Evolutionary conservation across 30 jellyfish, hydroid and myxozoan genomes (phyloP).

Genomic region (Turritopsis rubra): DNA sequence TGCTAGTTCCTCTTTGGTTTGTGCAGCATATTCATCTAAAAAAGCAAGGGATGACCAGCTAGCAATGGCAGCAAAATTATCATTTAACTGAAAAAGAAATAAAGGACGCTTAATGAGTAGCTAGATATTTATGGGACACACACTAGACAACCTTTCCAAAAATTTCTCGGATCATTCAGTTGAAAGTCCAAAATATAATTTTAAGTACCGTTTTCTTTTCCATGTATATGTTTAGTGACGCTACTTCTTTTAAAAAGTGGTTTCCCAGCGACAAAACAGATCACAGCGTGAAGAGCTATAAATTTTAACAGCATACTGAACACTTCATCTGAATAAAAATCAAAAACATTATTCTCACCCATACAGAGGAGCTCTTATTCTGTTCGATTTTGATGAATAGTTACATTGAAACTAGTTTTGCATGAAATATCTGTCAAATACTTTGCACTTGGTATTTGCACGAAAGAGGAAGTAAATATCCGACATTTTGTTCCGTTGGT

Average conservation of each 20-base stretch:
- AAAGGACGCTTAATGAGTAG: no score
- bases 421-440: not conserved
- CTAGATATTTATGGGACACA: no score
- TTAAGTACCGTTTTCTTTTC: not conserved
- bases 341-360: not conserved
- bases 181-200: not conserved
- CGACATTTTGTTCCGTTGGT: not conserved
- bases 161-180: not conserved
- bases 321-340: not conserved
- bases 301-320: not conserved
- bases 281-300: not conserved
- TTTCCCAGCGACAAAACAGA: not conserved
- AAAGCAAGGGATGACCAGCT: not conserved
- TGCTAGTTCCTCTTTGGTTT: not conserved
- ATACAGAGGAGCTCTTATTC: not conserved
- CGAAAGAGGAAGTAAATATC: not conserved
- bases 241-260: not conserved
- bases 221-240: not conserved
- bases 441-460: not conserved
- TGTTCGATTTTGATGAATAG: not conserved
- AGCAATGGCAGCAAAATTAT: no score
- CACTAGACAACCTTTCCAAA: no score
- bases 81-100: no score
- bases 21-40: conserved; percentile 6
- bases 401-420: not conserved